Evolutionary conservation across 2,113 vertebrate species (phyloP).

Genomic region (Hemiscyllium ocellatum): DNA sequence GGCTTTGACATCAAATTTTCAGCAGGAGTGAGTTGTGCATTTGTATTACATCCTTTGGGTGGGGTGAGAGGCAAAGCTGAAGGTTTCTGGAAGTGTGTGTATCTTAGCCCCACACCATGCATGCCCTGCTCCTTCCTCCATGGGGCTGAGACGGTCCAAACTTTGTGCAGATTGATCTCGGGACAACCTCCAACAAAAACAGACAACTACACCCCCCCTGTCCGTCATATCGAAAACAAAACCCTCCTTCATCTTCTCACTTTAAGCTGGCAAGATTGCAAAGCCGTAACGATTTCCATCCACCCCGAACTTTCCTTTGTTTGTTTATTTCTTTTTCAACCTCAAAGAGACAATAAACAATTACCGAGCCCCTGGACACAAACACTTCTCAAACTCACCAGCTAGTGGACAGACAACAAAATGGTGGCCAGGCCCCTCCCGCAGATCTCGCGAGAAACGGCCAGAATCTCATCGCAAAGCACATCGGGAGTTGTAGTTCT

Average conservation of each 20-base stretch:
- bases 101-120: no score
- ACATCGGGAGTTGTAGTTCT: neutral
- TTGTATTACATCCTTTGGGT: neutral
- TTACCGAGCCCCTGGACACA: no score
- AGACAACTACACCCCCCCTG: no score
- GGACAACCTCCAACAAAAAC: no score
- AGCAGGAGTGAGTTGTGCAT: neutral
- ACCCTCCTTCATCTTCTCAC: neutral
- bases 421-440: neutral
- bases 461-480: neutral
- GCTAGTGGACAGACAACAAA: neutral
- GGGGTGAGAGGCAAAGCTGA: neutral
- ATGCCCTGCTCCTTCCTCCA: no score
- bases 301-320: no score
- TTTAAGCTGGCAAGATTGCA: neutral
- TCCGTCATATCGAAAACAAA: neutral
- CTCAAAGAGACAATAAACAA: no score
- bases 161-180: neutral
- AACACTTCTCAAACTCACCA: neutral
- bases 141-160: neutral
- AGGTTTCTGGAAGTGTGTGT: neutral
- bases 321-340: no score
- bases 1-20: neutral
- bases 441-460: neutral
- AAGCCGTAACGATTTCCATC: no score